A percentile compares a stretch with the other conserved stretches of the same genome.
These are phyloP conservation scores for Habropoda laboriosa DNA, from an alignment of 1,140 invertebrate genomes.

Conservation along the genomic window DNA sequence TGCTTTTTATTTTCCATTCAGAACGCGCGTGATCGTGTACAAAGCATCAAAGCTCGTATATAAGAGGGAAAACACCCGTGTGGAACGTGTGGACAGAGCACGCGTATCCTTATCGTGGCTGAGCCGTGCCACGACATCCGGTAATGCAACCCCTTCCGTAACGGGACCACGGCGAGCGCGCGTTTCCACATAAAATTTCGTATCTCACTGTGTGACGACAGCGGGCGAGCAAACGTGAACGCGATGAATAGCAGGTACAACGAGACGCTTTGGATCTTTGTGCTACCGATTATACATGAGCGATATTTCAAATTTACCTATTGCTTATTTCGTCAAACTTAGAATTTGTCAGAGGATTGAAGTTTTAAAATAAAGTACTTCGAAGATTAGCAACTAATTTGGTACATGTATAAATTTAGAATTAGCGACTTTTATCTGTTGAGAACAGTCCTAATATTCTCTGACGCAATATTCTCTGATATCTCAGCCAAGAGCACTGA, in stretches of 20 bases:
- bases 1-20: constrained; percentile 20
- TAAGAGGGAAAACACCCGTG: constrained; percentile 33
- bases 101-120: constrained; percentile 48
- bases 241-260: constrained; percentile 7
- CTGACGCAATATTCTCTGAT: too few species aligned
- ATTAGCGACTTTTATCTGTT: too few species aligned
- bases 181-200: constrained; percentile 61
- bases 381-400: too few species aligned
- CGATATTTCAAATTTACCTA: too few species aligned
- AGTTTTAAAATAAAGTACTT: too few species aligned
- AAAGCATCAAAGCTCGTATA: constrained; percentile 21
- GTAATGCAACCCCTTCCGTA: constrained; percentile 49
- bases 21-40: constrained; percentile 1
- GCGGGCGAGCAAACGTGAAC: constrained; percentile 35
- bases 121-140: constrained; percentile 57
- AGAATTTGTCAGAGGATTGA: too few species aligned
- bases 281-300: not conserved
- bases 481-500: not conserved
- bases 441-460: too few species aligned
- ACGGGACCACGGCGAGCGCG: not conserved
- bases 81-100: constrained; percentile 38
- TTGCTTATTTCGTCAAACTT: too few species aligned
- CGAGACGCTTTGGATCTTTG: not conserved
- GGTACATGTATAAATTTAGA: too few species aligned
- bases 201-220: constrained; percentile 52